Evolutionary conservation across 2,888 invertebrate species (phyloP).

Genomic region (Timandra comae): DNA sequence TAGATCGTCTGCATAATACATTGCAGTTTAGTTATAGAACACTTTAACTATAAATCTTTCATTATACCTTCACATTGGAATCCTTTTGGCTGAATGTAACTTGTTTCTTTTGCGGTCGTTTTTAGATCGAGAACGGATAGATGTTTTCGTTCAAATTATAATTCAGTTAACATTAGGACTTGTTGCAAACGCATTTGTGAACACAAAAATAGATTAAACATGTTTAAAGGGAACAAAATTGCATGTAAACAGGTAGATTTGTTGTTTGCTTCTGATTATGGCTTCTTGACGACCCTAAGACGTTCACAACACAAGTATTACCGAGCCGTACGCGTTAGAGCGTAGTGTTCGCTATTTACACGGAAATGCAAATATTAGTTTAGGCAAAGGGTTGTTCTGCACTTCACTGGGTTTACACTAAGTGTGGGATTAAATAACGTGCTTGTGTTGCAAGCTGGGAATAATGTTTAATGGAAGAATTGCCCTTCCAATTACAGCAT

Average conservation of each 20-base stretch:
- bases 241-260: slow-evolving; percentile 5
- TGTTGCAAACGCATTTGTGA: too few species aligned
- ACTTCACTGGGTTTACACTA: slow-evolving; percentile 36
- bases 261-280: slow-evolving; percentile 29
- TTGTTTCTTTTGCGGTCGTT: slow-evolving; percentile 9
- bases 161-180: too few species aligned
- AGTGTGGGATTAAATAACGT: slow-evolving; percentile 36
- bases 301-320: slow-evolving; percentile 20
- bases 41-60: slow-evolving; percentile 23
- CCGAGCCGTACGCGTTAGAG: slow-evolving; percentile 28
- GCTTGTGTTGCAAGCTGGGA: slow-evolving; percentile 23
- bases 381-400: slow-evolving; percentile 41
- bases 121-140: background rate
- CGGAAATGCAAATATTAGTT: slow-evolving; percentile 48
- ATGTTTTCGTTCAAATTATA: background rate
- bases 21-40: slow-evolving; percentile 11
- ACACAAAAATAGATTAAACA: too few species aligned
- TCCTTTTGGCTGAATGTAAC: slow-evolving; percentile 3
- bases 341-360: slow-evolving; percentile 41
- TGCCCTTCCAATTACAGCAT: background rate
- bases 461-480: slow-evolving; percentile 9
- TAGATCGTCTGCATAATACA: slow-evolving; percentile 14
- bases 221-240: slow-evolving; percentile 5
- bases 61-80: slow-evolving; percentile 19
- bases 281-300: slow-evolving; percentile 25